Evolutionary conservation across 2,797 vertebrate genomes (phyloP).

Genomic region (Anguilla obscura): DNA sequence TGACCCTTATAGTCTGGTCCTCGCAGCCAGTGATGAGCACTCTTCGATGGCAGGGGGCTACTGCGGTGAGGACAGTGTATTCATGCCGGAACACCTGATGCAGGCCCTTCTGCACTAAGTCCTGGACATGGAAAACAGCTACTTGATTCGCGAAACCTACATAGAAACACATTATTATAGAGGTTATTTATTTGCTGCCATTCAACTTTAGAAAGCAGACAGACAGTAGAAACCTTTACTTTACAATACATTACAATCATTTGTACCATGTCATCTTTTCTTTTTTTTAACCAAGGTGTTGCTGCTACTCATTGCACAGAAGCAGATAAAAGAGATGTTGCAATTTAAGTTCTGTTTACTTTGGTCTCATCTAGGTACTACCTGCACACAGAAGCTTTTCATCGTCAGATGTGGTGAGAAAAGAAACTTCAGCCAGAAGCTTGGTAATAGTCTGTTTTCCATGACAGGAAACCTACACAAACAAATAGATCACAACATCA

Average conservation of each 20-base stretch:
- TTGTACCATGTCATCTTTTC: too few relatives aligned
- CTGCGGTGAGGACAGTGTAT: constrained; percentile 65
- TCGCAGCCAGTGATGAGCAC: constrained; percentile 70
- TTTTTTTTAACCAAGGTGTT: not conserved
- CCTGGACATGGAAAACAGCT: constrained; percentile 60
- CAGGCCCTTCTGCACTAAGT: constrained; percentile 63
- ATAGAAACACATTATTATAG: not conserved
- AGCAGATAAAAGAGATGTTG: not conserved
- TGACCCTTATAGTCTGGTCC: constrained; percentile 76
- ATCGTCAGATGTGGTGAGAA: constrained; percentile 71
- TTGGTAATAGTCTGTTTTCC: constrained; percentile 53
- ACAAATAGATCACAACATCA: constrained; percentile 6
- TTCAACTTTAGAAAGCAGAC: not conserved
- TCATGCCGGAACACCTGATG: constrained; percentile 66
- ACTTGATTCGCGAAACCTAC: constrained; percentile 71
- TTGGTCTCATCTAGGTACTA: constrained; percentile 41
- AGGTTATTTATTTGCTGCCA: not conserved
- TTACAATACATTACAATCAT: too few relatives aligned
- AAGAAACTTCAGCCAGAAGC: constrained; percentile 66
- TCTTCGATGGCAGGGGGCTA: constrained; percentile 60
- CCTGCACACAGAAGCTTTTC: constrained; percentile 77
- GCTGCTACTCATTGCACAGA: not conserved
- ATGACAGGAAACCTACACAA: constrained; percentile 65
- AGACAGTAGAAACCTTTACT: not conserved
- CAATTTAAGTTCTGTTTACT: not conserved